Conservation (phyloP, 1,140 invertebrate genomes). For the Temnothorax longispinosus region DNA sequence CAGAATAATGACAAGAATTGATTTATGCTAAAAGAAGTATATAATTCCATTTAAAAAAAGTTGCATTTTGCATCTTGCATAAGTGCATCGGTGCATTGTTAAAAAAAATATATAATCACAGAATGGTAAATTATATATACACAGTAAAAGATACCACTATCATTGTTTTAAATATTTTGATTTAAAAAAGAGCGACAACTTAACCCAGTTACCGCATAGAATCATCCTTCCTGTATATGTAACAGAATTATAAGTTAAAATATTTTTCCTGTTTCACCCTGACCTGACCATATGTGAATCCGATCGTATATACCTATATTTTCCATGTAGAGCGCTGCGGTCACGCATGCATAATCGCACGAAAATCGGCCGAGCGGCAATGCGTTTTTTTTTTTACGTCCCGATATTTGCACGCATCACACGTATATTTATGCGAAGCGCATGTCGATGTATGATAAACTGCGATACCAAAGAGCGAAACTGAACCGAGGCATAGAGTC, state of each 20-base stretch:
- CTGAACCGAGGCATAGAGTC: background rate
- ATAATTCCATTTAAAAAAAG: background rate
- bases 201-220: background rate
- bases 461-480: conserved; percentile 18
- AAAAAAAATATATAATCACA: background rate
- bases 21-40: background rate
- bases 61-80: background rate
- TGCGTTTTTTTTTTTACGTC: background rate
- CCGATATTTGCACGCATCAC: background rate
- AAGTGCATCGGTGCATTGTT: background rate
- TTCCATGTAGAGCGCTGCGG: background rate
- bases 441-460: conserved; percentile 32
- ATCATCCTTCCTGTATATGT: background rate
- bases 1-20: background rate
- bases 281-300: background rate
- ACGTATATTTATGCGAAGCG: conserved; percentile 32
- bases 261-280: background rate
- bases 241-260: background rate
- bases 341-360: conserved; percentile 31
- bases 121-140: background rate
- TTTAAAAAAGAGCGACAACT: background rate
- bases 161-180: background rate
- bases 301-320: background rate
- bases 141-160: background rate
- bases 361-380: conserved; percentile 11